Evolutionary conservation across 2,797 vertebrate genomes (phyloP).

Genomic region (Argya squamiceps): DNA sequence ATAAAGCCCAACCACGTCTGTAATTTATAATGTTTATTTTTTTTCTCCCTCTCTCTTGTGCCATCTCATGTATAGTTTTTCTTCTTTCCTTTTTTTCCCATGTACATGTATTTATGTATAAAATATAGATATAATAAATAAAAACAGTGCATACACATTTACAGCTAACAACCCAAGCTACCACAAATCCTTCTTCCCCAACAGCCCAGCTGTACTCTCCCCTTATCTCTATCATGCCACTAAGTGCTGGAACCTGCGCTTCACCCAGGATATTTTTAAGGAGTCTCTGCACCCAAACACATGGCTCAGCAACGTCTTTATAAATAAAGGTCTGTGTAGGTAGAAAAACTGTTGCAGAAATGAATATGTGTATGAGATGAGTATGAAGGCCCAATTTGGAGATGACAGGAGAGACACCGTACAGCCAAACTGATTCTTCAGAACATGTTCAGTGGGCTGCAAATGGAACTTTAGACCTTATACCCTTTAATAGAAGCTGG

Average conservation of each 20-base stretch:
- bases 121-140: not conserved
- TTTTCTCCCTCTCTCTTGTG: not conserved
- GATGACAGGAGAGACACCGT: not conserved
- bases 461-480: not conserved
- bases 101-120: not conserved
- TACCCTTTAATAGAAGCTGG: not conserved
- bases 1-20: not conserved
- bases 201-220: not conserved
- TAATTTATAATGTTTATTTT: not conserved
- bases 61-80: not conserved
- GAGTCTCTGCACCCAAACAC: not conserved
- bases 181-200: not conserved
- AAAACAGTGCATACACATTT: not conserved
- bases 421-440: not conserved
- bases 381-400: not conserved
- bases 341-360: not conserved
- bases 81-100: rapidly evolving
- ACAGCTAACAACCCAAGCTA: not conserved
- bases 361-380: not conserved
- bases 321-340: not conserved
- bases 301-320: not conserved
- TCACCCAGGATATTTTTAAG: not conserved
- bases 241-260: not conserved
- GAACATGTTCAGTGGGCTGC: not conserved
- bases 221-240: not conserved